Percentiles rank a stretch among this genome's conserved stretches.
These are phyloP conservation scores for Callosobruchus maculatus DNA, from an alignment of 2,888 invertebrate species.

Conservation along the genomic window DNA sequence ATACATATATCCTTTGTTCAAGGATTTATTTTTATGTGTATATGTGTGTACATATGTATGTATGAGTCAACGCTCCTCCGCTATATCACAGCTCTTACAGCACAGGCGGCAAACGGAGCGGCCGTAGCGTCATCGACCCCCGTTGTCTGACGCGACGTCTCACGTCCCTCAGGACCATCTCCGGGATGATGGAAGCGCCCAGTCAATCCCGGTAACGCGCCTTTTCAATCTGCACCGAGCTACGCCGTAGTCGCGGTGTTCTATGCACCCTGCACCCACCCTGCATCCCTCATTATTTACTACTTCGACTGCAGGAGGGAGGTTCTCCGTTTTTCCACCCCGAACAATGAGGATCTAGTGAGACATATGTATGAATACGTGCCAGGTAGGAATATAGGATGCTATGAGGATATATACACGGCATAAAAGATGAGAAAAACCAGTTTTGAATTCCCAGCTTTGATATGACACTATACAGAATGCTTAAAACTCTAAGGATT, in stretches of 20 bases:
- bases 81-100: not conserved
- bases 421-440: too few relatives aligned
- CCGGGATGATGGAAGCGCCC: constrained; percentile 46
- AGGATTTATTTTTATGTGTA: too few relatives aligned
- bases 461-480: too few relatives aligned
- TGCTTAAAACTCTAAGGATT: too few relatives aligned
- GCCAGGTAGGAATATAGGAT: too few relatives aligned
- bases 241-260: too few relatives aligned
- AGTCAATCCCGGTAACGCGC: constrained; percentile 49
- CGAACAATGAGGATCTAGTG: too few relatives aligned
- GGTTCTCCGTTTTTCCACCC: too few relatives aligned
- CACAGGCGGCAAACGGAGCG: not conserved
- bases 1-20: too few relatives aligned
- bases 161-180: constrained; percentile 40
- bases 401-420: too few relatives aligned
- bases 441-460: too few relatives aligned
- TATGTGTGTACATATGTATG: too few relatives aligned
- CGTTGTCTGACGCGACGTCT: constrained; percentile 32
- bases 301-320: constrained; percentile 5
- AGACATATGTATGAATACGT: constrained; percentile 9
- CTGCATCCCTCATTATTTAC: constrained; percentile 39
- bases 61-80: not conserved
- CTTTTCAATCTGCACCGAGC: constrained; percentile 48
- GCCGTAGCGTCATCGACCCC: constrained; percentile 10
- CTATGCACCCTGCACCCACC: constrained; percentile 2